phyloP scores from a whole-genome alignment of 2,888 invertebrate species.

The Tetropium fuscum region DNA sequence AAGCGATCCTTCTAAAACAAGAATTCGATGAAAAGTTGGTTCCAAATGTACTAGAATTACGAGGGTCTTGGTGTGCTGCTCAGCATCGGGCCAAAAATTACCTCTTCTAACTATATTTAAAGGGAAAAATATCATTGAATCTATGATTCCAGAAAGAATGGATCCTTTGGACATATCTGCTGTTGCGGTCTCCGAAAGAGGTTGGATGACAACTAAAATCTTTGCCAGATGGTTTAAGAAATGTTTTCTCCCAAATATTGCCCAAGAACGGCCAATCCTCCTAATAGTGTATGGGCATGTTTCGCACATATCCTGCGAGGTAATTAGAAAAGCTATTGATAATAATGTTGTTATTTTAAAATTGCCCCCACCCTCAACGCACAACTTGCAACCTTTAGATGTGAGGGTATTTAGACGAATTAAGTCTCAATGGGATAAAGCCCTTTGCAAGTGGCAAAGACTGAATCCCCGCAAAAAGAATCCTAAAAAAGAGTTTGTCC shows the following conservation, averaged over 20 bases:
- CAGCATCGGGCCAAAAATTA: conserved; percentile 7
- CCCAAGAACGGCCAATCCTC: background rate
- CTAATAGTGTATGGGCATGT: background rate
- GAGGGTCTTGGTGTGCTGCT: conserved; percentile 16
- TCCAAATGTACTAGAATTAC: too few species aligned
- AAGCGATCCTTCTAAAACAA: too few species aligned
- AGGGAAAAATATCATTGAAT: conserved; percentile 28
- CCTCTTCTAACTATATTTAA: conserved; percentile 27
- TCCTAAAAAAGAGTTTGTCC: background rate
- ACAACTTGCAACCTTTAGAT: conserved; percentile 27
- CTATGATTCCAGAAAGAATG: background rate
- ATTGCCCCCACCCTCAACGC: conserved; percentile 18
- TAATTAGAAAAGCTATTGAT: background rate
- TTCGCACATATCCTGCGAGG: background rate
- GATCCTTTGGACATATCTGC: conserved; percentile 1
- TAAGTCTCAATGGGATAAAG: conserved; percentile 11
- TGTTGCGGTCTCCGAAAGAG: background rate
- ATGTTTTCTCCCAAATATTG: background rate
- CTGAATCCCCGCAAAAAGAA: background rate
- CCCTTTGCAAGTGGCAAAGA: conserved; percentile 9
- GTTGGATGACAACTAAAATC: background rate
- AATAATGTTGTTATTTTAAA: conserved; percentile 5
- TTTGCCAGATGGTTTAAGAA: background rate
- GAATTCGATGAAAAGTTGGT: too few species aligned
- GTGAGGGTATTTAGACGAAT: conserved; percentile 21